Conservation (phyloP, 2,888 invertebrate species). For the Leptinotarsa peninsularis region DNA sequence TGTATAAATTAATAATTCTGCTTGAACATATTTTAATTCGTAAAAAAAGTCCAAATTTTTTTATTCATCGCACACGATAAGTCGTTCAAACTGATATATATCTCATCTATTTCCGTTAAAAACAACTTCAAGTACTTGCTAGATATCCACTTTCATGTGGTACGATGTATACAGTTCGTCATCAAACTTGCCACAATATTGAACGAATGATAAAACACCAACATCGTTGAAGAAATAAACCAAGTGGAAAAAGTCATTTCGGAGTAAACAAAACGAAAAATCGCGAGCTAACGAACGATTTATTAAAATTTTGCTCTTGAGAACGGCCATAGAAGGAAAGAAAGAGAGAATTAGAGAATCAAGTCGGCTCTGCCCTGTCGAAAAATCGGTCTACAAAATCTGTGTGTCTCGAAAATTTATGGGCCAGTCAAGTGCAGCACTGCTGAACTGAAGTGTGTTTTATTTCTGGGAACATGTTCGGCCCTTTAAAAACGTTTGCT, state of each 20-base stretch:
- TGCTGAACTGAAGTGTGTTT: constrained; percentile 43
- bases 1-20: no score
- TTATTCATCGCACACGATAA: background rate
- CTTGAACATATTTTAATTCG: background rate
- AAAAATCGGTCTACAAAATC: constrained; percentile 41
- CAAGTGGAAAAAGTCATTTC: constrained; percentile 1
- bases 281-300: constrained; percentile 16
- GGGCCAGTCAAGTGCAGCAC: constrained; percentile 51
- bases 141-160: no score
- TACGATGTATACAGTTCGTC: background rate
- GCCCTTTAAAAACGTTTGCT: constrained; percentile 28
- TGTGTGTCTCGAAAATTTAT: constrained; percentile 49
- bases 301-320: constrained; percentile 33
- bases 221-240: background rate
- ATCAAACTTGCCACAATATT: background rate
- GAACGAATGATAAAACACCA: background rate
- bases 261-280: constrained; percentile 18
- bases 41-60: no score
- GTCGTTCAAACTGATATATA: background rate
- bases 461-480: constrained; percentile 30
- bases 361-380: constrained; percentile 34
- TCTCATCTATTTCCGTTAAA: background rate
- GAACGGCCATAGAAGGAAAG: constrained; percentile 34
- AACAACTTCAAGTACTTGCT: background rate
- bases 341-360: constrained; percentile 40